Evolutionary conservation across 2,888 invertebrate genomes (phyloP).

Genomic region (Drosophila testacea): DNA sequence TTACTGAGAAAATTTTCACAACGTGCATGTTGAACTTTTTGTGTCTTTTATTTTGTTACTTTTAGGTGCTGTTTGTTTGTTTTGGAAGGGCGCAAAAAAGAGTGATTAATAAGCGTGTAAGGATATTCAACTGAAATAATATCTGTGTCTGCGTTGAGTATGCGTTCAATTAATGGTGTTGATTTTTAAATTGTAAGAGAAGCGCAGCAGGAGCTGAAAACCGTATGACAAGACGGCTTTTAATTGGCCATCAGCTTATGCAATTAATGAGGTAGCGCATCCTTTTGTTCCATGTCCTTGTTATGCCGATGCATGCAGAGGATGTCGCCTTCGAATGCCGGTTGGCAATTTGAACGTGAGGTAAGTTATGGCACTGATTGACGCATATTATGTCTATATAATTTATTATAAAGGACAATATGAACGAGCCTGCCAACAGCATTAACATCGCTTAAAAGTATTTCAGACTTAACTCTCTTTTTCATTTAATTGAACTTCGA

Average conservation of each 20-base stretch:
- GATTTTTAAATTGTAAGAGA: conserved; percentile 66
- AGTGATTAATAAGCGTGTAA: conserved; percentile 9
- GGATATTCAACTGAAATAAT: conserved; percentile 9
- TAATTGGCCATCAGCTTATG: conserved; percentile 48
- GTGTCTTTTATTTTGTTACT: conserved; percentile 8
- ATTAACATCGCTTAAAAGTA: neutral
- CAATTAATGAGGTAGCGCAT: conserved; percentile 49
- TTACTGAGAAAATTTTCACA: conserved; percentile 76
- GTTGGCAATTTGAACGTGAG: neutral
- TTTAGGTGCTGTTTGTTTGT: conserved; percentile 29
- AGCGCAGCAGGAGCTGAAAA: conserved; percentile 8
- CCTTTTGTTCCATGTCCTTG: conserved; percentile 11
- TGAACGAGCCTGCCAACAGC: neutral
- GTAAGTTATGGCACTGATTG: conserved; percentile 25
- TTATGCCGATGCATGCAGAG: conserved; percentile 6
- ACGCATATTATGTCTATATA: conserved; percentile 34
- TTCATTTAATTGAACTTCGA: conserved; percentile 8
- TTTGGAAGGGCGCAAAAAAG: conserved; percentile 26
- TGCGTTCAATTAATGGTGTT: conserved; percentile 67
- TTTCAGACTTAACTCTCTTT: neutral
- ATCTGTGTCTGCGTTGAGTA: conserved; percentile 11
- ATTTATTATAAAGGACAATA: conserved; percentile 8
- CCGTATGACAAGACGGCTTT: conserved; percentile 31
- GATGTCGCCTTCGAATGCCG: neutral
- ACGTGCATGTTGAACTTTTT: conserved; percentile 52